A percentile compares a stretch with the other conserved stretches of the same genome.
phyloP scores from a whole-genome alignment of 2,113 vertebrate genomes.

The Pituophis catenifer region DNA sequence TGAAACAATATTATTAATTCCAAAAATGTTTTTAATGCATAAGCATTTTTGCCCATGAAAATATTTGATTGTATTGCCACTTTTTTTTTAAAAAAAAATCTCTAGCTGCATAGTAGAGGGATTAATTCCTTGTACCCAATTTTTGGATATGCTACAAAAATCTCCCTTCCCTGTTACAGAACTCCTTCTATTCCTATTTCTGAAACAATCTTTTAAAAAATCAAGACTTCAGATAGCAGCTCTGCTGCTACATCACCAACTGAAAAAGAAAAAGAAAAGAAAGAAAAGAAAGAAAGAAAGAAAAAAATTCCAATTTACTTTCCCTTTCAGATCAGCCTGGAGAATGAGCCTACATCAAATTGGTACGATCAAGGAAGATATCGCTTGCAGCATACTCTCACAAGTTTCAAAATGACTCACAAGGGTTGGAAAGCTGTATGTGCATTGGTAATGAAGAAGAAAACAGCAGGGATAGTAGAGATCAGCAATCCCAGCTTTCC shows the following conservation, averaged over 20 bases:
- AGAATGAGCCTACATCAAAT: conserved; percentile 63
- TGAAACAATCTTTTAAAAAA: conserved; percentile 53
- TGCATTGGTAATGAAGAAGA: conserved; percentile 35
- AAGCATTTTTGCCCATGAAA: conserved; percentile 17
- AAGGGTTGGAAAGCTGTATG: conserved; percentile 44
- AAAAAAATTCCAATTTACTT: conserved; percentile 66
- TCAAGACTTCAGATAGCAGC: conserved; percentile 30
- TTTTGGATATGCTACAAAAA: conserved; percentile 22
- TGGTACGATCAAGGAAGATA: conserved; percentile 63
- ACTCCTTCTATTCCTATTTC: conserved; percentile 46
- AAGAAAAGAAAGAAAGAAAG: conserved; percentile 45
- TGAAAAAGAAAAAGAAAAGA: background rate
- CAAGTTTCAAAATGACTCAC: conserved; percentile 58
- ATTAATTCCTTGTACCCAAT: conserved; percentile 35
- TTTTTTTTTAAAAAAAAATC: background rate
- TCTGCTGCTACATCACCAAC: conserved; percentile 31
- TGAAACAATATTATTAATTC: background rate
- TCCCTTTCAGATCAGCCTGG: conserved; percentile 58
- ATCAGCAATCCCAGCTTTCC: conserved; percentile 20
- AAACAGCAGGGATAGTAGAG: conserved; percentile 8
- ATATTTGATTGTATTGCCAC: conserved; percentile 12
- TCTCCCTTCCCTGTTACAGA: conserved; percentile 30
- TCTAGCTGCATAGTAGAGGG: background rate
- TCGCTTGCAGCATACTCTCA: conserved; percentile 58
- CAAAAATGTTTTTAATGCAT: background rate